A percentile compares a stretch with the other conserved stretches of the same genome.
These are phyloP conservation scores for Dendrophyllia cribrosa DNA, from an alignment of 64 coral and sea anemone species.

Conservation along the genomic window DNA sequence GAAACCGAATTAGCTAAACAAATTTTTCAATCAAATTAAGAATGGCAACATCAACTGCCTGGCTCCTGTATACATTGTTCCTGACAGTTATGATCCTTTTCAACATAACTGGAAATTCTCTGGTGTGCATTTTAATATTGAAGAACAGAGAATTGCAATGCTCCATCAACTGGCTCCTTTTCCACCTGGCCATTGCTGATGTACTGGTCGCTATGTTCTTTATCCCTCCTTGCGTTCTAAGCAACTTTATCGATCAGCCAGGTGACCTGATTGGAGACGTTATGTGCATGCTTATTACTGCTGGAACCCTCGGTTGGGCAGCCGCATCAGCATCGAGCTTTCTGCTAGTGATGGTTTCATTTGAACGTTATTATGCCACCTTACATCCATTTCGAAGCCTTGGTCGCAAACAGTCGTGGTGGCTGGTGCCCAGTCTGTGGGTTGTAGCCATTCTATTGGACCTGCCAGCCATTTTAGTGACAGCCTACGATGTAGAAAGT, in stretches of 20 bases:
- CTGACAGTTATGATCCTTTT: neutral
- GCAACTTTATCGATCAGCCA: constrained; percentile 29
- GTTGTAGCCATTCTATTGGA: neutral
- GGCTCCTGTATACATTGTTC: neutral
- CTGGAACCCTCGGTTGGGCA: constrained; percentile 26
- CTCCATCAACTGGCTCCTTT: constrained; percentile 48
- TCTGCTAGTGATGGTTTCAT: constrained; percentile 38
- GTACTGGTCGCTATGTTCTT: constrained; percentile 32
- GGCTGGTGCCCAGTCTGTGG: neutral
- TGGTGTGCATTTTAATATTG: constrained; percentile 49
- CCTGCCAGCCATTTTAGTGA: neutral
- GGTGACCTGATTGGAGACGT: constrained; percentile 11
- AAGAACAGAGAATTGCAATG: constrained; percentile 44
- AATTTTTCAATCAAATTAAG: neutral
- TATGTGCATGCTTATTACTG: constrained; percentile 33
- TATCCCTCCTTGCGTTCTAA: constrained; percentile 16
- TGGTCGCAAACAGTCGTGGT: neutral
- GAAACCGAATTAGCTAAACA: neutral
- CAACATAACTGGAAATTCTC: constrained; percentile 48
- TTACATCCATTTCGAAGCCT: neutral
- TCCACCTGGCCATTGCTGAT: constrained; percentile 57
- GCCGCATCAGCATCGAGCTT: constrained; percentile 11
- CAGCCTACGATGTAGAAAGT: neutral
- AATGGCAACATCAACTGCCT: neutral
- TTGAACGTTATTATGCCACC: constrained; percentile 57